Base-by-base conservation (phyloP, 2,888 invertebrate species). In the Zaprionus obscuricornis region DNA sequence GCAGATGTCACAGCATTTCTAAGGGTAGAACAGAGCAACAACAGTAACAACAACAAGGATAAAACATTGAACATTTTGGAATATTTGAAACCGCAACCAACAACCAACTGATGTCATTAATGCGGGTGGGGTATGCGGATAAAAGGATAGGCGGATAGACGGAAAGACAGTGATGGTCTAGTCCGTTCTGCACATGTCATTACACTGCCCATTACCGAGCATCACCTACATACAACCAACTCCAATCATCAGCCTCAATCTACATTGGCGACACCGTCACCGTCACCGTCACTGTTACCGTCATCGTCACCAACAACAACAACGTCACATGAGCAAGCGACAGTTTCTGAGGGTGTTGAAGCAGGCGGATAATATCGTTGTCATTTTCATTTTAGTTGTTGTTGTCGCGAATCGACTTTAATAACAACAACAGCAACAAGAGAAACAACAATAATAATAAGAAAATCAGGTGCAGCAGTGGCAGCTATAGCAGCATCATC, bases 71-170 rank as follows among this genome's bases (percentile, higher is more conserved):
- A 57, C 64, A 70, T 66, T 87, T 88, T 81, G 76, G 81, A 75
- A 83, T 77, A 79, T 86, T 78, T 84, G 77, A 74, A 82, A 87
- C 87, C 88, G 74, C 87, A 86, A 69, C 67, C 76, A 74, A 57
- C 22, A 72, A 66, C 59, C 55, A 36, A 63, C 24, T 64, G 43
- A 60, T 49, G 58, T 57, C 29, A 3, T 27, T 3, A 8, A 27
- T 8, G 3, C n/a, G 27, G 27, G 27, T 27, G n/a, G 8, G 27
- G 20, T 29, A 34, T 29, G 65, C 26, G 16, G 16, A 2, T 6
- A 3, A n/a, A 7, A 16, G 3, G 1, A n/a, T n/a, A n/a, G 8
- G 40, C 2, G 0, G 4, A 3, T 40, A 45, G 52, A 39, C 39
- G 31, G 57, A 26, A 6, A 10, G n/a, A 6, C 27, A n/a, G 7